A percentile compares a stretch with the other conserved stretches of the same genome.
Evolutionary conservation across 1,140 invertebrate genomes (phyloP).

Genomic region (Zaprionus lachaisei): DNA sequence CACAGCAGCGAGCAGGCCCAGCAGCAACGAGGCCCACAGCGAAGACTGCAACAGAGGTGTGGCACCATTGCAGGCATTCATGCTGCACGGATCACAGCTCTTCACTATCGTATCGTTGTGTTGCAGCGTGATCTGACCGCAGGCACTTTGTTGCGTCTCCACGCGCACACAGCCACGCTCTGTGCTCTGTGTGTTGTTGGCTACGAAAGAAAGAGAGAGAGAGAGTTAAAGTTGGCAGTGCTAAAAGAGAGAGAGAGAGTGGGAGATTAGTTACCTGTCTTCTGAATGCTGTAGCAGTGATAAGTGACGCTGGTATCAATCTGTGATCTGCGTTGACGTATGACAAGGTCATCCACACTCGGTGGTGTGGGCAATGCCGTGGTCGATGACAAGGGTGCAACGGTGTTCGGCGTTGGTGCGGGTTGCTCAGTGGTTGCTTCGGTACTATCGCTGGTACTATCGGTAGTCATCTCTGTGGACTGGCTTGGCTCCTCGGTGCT

Average conservation of each 20-base stretch:
- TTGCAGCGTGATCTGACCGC: constrained; percentile 37
- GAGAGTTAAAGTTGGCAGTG: background rate
- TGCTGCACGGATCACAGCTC: constrained; percentile 69
- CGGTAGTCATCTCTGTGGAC: background rate
- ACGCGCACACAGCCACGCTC: constrained; percentile 75
- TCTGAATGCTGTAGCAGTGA: constrained; percentile 69
- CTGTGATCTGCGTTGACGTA: constrained; percentile 54
- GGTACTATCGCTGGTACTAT: too few species aligned
- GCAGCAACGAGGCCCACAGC: constrained; percentile 46
- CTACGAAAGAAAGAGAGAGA: constrained; percentile 34
- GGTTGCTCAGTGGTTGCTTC: constrained; percentile 50
- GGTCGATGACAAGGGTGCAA: constrained; percentile 60
- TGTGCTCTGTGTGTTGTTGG: constrained; percentile 41
- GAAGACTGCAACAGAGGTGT: constrained; percentile 46
- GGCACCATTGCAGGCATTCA: constrained; percentile 69
- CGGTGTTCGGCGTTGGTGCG: constrained; percentile 65
- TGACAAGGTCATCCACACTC: constrained; percentile 42
- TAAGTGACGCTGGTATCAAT: constrained; percentile 54
- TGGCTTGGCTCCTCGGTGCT: constrained; percentile 28
- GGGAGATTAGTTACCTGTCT: constrained; percentile 29
- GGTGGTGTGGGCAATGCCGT: constrained; percentile 70
- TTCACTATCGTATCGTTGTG: constrained; percentile 38
- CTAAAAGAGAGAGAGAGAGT: background rate
- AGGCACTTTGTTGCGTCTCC: constrained; percentile 56
- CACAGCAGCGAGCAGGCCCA: constrained; percentile 57